Conservation (phyloP, 2,888 invertebrate genomes). For the Octonoba sinensis region DNA sequence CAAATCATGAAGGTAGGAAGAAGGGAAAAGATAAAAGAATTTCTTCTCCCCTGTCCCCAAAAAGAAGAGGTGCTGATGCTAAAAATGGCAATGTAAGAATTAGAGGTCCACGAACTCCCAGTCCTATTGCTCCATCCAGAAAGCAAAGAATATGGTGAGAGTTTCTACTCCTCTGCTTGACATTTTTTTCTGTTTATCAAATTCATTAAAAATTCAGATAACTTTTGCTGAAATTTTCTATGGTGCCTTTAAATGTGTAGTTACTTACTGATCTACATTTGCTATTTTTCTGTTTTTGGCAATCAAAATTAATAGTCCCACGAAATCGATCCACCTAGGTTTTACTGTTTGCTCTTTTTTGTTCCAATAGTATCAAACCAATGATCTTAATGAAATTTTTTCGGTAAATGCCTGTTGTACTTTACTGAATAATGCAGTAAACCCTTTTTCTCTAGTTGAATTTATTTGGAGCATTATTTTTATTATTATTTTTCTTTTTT, state of each 20-base stretch:
- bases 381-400: no score
- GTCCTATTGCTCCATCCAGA: slow-evolving; percentile 72
- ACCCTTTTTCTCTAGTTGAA: no score
- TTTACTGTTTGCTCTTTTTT: no score
- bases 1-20: slow-evolving; percentile 6
- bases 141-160: slow-evolving; percentile 58
- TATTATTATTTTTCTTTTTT: no score
- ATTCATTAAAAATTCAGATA: background rate
- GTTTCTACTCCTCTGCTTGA: background rate
- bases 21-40: slow-evolving; percentile 44
- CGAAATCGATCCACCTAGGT: no score
- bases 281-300: no score
- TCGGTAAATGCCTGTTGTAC: background rate
- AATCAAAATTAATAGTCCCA: no score
- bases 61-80: slow-evolving; percentile 18
- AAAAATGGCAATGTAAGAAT: slow-evolving; percentile 69
- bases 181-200: background rate
- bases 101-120: slow-evolving; percentile 75
- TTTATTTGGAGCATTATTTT: no score
- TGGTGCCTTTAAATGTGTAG: no score
- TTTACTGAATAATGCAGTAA: background rate
- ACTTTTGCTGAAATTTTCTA: no score
- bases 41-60: slow-evolving; percentile 30
- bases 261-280: no score
- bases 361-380: no score